Percentiles rank a stretch among this genome's conserved stretches.
phyloP scores from a whole-genome alignment of 2,888 invertebrate genomes.

The Chymomyza caudatula region DNA sequence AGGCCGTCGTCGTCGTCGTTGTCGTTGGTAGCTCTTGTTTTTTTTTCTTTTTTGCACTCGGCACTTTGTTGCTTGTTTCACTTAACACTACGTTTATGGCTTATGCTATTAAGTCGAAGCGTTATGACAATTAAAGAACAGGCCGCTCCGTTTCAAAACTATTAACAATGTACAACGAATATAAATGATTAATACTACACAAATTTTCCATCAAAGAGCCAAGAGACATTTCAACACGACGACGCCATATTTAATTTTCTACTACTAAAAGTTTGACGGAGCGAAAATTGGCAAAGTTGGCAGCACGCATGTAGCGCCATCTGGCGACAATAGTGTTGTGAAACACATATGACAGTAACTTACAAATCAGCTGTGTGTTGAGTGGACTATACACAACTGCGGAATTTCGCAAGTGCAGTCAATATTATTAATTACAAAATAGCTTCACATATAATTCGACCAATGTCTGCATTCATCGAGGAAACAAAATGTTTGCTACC shows the following conservation, averaged over 20 bases:
- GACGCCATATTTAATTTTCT: constrained; percentile 74
- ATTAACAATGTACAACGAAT: constrained; percentile 39
- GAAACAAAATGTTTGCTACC: constrained; percentile 69
- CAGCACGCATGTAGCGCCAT: neutral
- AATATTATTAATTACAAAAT: neutral
- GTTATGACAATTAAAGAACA: constrained; percentile 24
- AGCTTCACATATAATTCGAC: neutral
- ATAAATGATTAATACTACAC: constrained; percentile 65
- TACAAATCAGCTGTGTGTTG: constrained; percentile 10
- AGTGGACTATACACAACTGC: constrained; percentile 31
- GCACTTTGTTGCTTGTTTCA: constrained; percentile 45
- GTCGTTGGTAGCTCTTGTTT: constrained; percentile 41
- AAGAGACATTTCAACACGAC: constrained; percentile 53
- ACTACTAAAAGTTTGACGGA: neutral
- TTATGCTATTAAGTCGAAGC: no score
- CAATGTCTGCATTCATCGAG: constrained; percentile 64
- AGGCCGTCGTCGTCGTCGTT: constrained; percentile 37
- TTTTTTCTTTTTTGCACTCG: constrained; percentile 48
- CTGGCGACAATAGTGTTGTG: constrained; percentile 10
- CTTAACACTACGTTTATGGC: constrained; percentile 39
- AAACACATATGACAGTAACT: neutral
- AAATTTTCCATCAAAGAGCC: constrained; percentile 54
- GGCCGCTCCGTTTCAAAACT: constrained; percentile 34
- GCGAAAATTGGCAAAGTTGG: neutral
- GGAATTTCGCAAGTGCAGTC: constrained; percentile 16